Percentiles rank a stretch among this genome's conserved stretches.
Conservation (phyloP, 2,888 invertebrate genomes). For the Xylophagus ater region DNA sequence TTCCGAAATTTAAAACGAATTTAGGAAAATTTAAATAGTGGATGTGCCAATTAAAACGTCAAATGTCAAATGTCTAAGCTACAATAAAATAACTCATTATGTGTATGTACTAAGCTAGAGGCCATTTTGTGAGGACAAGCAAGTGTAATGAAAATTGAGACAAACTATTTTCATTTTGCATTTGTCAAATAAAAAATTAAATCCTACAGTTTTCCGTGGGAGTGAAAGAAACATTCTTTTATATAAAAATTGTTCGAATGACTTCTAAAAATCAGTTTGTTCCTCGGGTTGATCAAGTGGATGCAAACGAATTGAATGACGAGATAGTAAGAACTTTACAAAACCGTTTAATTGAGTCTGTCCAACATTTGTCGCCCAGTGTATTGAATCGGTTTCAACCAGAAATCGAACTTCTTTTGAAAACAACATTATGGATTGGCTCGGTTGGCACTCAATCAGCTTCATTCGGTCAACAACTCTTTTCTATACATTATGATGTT, state of each 20-base stretch:
- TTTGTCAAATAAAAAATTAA: too few species aligned
- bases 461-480: slow-evolving; percentile 75
- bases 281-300: slow-evolving; percentile 47
- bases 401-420: slow-evolving; percentile 58
- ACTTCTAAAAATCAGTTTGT: slow-evolving; percentile 34
- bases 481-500: slow-evolving; percentile 64
- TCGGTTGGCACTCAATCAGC: slow-evolving; percentile 54
- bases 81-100: too few species aligned
- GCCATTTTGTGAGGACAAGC: too few species aligned
- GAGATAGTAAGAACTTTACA: slow-evolving; percentile 65
- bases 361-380: slow-evolving; percentile 57
- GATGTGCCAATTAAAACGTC: too few species aligned
- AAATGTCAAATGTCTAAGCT: too few species aligned
- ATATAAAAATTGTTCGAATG: background rate
- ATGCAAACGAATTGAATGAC: slow-evolving; percentile 67
- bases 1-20: too few species aligned
- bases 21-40: too few species aligned
- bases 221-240: too few species aligned
- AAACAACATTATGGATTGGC: slow-evolving; percentile 57
- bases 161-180: too few species aligned
- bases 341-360: slow-evolving; percentile 50
- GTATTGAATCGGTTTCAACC: slow-evolving; percentile 50
- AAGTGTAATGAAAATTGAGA: too few species aligned
- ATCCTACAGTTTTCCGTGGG: too few species aligned
- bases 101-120: too few species aligned